Evolutionary conservation across 1,140 invertebrate species (phyloP), one percentile per base, ranked within the genome.

Genomic region (Ridgeia piscesae): DNA sequence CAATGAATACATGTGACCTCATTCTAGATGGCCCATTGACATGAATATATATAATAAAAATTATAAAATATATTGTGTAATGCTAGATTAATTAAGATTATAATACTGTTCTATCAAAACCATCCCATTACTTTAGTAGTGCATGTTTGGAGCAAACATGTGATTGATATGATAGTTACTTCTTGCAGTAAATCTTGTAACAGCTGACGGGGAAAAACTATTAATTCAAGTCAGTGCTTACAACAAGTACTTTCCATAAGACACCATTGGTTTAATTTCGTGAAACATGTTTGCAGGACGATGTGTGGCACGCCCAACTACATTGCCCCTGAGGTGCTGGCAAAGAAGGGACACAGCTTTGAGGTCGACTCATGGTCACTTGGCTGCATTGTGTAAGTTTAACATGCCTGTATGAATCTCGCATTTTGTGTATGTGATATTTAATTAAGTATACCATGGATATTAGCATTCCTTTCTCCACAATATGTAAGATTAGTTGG

Each of bases 281-380:
- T 77, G 58, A 31, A 21, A 77, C 27, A 21, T 77, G 58, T 77
- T 77, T 94, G 34, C 95, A 98, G 97, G 96, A 99, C 98, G 77
- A 95, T 99, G 34, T 99, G 99, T 96, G 99, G 99, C 27, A 99
- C 99, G n/a, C 99, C 99, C 8, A 99, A 99, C 95, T 99, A 99
- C 94, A 99, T 99, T 94, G 99, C 99, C 11, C 99, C 99, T 21
- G 99, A 99, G 96, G 98, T 99, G 93, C 96, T 99, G 91, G 98
- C 97, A 34, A 99, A 99, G 96, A 97, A 98, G 94, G 98, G 98
- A 0, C 98, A 99, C 95, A 99, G 98, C 31, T 99, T 97, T 95
- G 98, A 99, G 97, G 99, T 99, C 21, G 99, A 99, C 96, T 97
- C 99, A 91, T 99, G 99, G 99, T 99, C 98, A 48, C 97, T 99